A percentile compares a stretch with the other conserved stretches of the same genome.
These are phyloP conservation scores for Scrobipalpa costella DNA, from an alignment of 2,888 invertebrate species.

Conservation along the genomic window DNA sequence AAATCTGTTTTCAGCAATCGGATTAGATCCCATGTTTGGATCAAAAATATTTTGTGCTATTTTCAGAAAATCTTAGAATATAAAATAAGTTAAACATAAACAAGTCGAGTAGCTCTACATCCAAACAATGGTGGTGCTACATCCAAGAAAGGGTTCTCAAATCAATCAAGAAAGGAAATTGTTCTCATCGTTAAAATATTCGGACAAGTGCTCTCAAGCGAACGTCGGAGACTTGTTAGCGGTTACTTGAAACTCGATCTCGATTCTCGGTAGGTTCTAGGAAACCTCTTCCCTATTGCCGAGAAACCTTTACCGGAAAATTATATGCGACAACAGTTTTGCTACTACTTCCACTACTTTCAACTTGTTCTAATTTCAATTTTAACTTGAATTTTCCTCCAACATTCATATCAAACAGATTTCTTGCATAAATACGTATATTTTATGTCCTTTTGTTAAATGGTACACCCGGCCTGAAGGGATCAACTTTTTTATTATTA, in stretches of 20 bases:
- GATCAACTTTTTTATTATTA: slow-evolving; percentile 5
- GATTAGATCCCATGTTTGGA: too few relatives aligned
- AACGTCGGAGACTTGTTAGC: background rate
- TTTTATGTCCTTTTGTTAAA: slow-evolving; percentile 7
- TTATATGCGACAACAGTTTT: background rate
- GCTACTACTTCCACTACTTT: too few relatives aligned
- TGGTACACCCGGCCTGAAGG: slow-evolving; percentile 1
- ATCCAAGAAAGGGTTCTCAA: too few relatives aligned
- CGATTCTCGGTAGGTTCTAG: background rate
- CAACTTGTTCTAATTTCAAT: too few relatives aligned
- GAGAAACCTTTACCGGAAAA: background rate
- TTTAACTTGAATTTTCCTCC: too few relatives aligned
- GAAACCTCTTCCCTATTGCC: background rate
- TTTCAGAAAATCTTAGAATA: too few relatives aligned
- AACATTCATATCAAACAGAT: too few relatives aligned
- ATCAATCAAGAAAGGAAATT: background rate
- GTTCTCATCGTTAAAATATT: slow-evolving; percentile 1
- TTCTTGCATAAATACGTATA: background rate
- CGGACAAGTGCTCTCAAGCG: background rate
- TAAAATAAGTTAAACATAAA: too few relatives aligned
- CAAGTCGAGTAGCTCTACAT: too few relatives aligned
- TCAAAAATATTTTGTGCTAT: too few relatives aligned
- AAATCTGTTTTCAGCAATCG: too few relatives aligned
- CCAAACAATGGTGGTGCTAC: too few relatives aligned
- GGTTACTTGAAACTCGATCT: background rate